These are phyloP conservation scores for Magallana ariakensis DNA, from an alignment of 1,140 invertebrate genomes.

Conservation along the genomic window DNA sequence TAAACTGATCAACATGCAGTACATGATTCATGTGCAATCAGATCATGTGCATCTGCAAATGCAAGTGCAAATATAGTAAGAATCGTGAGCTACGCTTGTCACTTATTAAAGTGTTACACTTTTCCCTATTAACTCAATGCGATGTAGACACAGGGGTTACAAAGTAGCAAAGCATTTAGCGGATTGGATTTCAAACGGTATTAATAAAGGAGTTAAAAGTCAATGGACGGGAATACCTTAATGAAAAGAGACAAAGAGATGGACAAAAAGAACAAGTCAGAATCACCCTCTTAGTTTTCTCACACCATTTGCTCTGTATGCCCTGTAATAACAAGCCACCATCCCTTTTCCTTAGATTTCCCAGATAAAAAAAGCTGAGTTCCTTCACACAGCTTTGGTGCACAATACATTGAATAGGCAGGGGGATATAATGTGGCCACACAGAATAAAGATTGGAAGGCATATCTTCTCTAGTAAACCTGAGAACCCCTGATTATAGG, in stretches of 20 bases:
- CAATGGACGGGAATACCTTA: neutral
- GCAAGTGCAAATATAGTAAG: neutral
- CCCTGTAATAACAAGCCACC: slow-evolving; percentile 14
- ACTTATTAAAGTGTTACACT: neutral
- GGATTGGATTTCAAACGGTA: neutral
- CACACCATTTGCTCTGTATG: slow-evolving; percentile 18
- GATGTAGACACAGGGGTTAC: neutral
- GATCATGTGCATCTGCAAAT: neutral
- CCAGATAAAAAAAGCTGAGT: neutral
- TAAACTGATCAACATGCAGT: neutral
- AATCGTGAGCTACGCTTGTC: neutral
- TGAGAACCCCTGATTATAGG: slow-evolving; percentile 33
- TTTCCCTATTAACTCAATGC: neutral
- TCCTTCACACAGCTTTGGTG: neutral
- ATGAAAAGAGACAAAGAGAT: slow-evolving; percentile 18
- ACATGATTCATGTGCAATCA: slow-evolving; percentile 7
- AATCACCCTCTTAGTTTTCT: slow-evolving; percentile 15
- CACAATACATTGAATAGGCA: neutral
- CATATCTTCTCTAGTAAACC: slow-evolving; percentile 27
- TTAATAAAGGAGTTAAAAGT: neutral
- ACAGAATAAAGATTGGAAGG: slow-evolving; percentile 17
- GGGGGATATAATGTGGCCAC: slow-evolving; percentile 24
- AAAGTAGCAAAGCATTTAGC: neutral
- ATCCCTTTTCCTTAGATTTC: slow-evolving; percentile 24
- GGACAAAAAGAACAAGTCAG: slow-evolving; percentile 10